Evolutionary conservation across 2,888 invertebrate genomes (phyloP).

Genomic region (Laspeyria flexula): DNA sequence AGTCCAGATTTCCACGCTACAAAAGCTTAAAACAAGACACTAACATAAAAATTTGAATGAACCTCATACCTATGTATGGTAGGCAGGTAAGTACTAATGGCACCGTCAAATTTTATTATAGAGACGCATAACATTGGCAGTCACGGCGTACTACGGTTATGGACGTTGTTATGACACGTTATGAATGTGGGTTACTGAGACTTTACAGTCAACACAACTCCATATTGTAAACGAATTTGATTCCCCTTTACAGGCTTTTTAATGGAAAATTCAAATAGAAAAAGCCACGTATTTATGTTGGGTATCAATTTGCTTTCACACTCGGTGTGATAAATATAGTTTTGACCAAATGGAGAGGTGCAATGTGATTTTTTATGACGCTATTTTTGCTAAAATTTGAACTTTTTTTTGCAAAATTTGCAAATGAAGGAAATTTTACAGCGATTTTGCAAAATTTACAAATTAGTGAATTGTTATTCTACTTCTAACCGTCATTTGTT

Average conservation of each 20-base stretch:
- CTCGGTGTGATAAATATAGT: neutral
- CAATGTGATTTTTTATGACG: no score
- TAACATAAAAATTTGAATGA: slow-evolving; percentile 6
- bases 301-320: neutral
- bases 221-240: slow-evolving; percentile 16
- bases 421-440: no score
- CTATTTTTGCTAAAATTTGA: no score
- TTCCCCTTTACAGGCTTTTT: slow-evolving; percentile 9
- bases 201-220: slow-evolving; percentile 22
- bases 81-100: slow-evolving; percentile 11
- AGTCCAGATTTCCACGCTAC: no score
- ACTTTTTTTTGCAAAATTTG: no score
- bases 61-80: slow-evolving; percentile 3
- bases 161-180: slow-evolving; percentile 14
- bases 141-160: slow-evolving; percentile 14
- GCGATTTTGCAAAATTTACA: no score
- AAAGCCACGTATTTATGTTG: neutral
- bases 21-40: no score
- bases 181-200: slow-evolving; percentile 35
- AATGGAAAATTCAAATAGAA: neutral
- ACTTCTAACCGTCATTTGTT: no score
- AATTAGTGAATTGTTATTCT: no score
- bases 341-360: neutral
- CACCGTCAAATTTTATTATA: slow-evolving; percentile 36
- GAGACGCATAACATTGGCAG: slow-evolving; percentile 30